Conservation (phyloP, 1,140 invertebrate genomes). For the Trichomalopsis sarcophagae region DNA sequence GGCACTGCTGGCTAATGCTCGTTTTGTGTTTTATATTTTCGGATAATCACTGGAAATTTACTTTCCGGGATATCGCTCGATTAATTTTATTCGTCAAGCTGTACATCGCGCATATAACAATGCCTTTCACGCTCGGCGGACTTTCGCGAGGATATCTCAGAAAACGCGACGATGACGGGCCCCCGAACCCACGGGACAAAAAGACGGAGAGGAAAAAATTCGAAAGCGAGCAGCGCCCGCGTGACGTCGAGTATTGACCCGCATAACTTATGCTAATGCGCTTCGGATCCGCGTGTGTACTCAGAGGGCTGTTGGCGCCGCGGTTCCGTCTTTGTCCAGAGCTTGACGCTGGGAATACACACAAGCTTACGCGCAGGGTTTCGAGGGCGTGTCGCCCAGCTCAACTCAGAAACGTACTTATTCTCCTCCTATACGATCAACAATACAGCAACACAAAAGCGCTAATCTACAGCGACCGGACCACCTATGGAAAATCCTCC, state of each 20-base stretch:
- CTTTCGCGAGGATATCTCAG: neutral
- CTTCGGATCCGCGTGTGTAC: neutral
- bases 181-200: neutral
- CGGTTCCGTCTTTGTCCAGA: neutral
- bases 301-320: too few relatives aligned
- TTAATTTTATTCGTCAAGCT: neutral
- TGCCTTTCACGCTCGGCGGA: neutral
- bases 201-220: neutral
- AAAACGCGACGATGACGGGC: neutral
- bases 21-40: too few relatives aligned
- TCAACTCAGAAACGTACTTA: neutral
- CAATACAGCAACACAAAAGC: too few relatives aligned
- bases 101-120: neutral
- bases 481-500: neutral
- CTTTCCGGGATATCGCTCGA: too few relatives aligned
- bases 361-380: too few relatives aligned
- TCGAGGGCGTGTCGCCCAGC: too few relatives aligned
- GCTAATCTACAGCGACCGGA: neutral
- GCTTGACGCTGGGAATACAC: neutral
- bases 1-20: too few relatives aligned
- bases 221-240: neutral
- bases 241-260: slow-evolving; percentile 27
- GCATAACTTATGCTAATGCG: slow-evolving; percentile 40
- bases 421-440: neutral
- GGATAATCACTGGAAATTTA: too few relatives aligned